Evolutionary conservation across 2,888 invertebrate species (phyloP).

Genomic region (Pyralis farinalis): DNA sequence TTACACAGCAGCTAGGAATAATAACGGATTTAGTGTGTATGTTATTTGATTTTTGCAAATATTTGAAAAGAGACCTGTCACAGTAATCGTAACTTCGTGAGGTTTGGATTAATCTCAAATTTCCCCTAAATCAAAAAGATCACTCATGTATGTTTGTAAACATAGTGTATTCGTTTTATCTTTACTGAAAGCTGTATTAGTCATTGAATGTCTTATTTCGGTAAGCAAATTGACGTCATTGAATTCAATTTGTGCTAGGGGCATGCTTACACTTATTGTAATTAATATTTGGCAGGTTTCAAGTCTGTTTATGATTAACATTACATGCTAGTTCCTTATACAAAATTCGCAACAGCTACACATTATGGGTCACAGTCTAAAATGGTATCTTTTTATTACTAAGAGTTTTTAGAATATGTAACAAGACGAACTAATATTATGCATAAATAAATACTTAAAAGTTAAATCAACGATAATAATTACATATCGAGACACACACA

Average conservation of each 20-base stretch:
- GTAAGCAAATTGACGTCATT: slow-evolving; percentile 4
- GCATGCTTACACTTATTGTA: slow-evolving; percentile 38
- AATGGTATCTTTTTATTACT: slow-evolving; percentile 2
- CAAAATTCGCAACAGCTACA: slow-evolving; percentile 13
- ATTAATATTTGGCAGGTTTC: slow-evolving; percentile 66
- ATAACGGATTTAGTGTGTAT: too few relatives aligned
- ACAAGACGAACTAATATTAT: slow-evolving; percentile 11
- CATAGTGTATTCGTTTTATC: too few relatives aligned
- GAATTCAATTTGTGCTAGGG: slow-evolving; percentile 31
- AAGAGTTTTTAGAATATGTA: neutral
- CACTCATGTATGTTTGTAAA: too few relatives aligned
- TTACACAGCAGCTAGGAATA: too few relatives aligned
- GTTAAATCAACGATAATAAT: slow-evolving; percentile 12
- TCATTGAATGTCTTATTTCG: neutral
- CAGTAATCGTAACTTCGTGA: too few relatives aligned
- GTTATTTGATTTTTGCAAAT: too few relatives aligned
- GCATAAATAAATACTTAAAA: slow-evolving; percentile 15
- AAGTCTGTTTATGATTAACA: slow-evolving; percentile 37
- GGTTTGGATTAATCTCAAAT: too few relatives aligned
- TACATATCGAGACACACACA: slow-evolving; percentile 14
- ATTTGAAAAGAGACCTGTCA: too few relatives aligned
- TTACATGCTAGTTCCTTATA: slow-evolving; percentile 18
- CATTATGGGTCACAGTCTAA: slow-evolving; percentile 12
- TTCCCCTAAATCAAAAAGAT: too few relatives aligned
- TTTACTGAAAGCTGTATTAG: neutral